phyloP scores from a whole-genome alignment of 2,113 vertebrate genomes.

The Thunnus thynnus region DNA sequence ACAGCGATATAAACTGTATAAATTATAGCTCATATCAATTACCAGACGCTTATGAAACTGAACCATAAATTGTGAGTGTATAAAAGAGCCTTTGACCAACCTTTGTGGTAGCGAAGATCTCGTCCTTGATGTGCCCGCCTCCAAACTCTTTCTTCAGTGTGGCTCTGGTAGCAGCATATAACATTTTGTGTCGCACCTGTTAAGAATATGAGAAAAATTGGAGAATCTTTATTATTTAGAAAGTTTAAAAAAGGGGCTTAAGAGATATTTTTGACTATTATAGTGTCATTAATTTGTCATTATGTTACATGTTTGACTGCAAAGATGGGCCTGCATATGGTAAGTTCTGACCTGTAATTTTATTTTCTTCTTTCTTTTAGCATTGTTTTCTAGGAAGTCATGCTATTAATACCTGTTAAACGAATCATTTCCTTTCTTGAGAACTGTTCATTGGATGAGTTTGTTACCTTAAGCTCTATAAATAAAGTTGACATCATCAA shows the following conservation, averaged over 20 bases:
- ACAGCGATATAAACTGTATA: background rate
- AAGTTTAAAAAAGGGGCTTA: background rate
- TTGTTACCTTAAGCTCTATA: background rate
- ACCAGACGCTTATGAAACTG: background rate
- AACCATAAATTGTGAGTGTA: background rate
- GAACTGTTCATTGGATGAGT: no score
- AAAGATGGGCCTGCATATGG: background rate
- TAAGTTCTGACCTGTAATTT: background rate
- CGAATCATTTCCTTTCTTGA: no score
- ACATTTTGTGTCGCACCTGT: slow-evolving; percentile 97
- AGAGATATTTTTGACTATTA: background rate
- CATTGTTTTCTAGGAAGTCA: background rate
- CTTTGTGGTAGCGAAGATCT: slow-evolving; percentile 93
- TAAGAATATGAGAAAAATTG: slow-evolving; percentile 6
- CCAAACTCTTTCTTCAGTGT: slow-evolving; percentile 98
- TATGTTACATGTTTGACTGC: background rate
- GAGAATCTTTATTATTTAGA: background rate
- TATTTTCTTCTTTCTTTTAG: background rate
- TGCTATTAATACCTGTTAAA: no score
- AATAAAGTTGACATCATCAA: background rate
- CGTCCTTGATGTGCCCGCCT: slow-evolving; percentile 96
- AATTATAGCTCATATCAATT: background rate
- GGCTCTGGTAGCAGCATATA: slow-evolving; percentile 96
- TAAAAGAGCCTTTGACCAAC: slow-evolving; percentile 74
- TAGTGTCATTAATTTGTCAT: background rate